Base-by-base conservation (phyloP, 2,797 vertebrate genomes). In the Eleutherodactylus coqui region DNA sequence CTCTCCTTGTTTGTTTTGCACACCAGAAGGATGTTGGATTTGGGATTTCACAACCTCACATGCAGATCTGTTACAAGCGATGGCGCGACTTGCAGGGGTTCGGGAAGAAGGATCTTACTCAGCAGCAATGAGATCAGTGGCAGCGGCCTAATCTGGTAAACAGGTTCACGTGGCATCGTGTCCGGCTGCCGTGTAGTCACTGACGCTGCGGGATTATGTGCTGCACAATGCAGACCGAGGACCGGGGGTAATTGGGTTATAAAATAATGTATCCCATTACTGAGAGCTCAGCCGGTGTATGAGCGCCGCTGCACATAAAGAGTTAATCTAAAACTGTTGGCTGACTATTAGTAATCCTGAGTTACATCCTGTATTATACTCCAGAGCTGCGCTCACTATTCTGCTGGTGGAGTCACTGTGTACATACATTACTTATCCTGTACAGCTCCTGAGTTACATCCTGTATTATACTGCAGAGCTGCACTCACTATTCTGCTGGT, bases 291-390 rank as follows among this genome's bases (percentile, higher is more conserved):
- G 13, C 0, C 11, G 2, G 38, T 13, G 38, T 24, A 70, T 64
- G 29, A 29, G 14, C 4, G 11, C 11, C 64, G 14, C 5, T 70
- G 7, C 38, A 70, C 34, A 60, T 60, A 13, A 1, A 60, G 10
- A 24, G n/a, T 5, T 58, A 4, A 58, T n/a, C 19, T 58, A n/a
- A n/a, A n/a, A n/a, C n/a, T n/a, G n/a, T n/a, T n/a, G n/a, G n/a
- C n/a, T n/a, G n/a, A n/a, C n/a, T n/a, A n/a, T n/a, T n/a, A n/a
- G 0, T 43, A 5, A 43, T 69, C 32, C 21, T 70, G 36, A 27
- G 24, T n/a, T 43, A 43, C 38, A 43, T 70, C 67, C 67, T 70
- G 62, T 34, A 67, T 67, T 67, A 67, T 67, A 62, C 58, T 27
- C 51, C 17, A 21, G 32, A 53, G 27, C 49, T 78, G 32, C 47